Base-by-base conservation (phyloP, 2,888 invertebrate species). In the Lycocerus yunnanus region DNA sequence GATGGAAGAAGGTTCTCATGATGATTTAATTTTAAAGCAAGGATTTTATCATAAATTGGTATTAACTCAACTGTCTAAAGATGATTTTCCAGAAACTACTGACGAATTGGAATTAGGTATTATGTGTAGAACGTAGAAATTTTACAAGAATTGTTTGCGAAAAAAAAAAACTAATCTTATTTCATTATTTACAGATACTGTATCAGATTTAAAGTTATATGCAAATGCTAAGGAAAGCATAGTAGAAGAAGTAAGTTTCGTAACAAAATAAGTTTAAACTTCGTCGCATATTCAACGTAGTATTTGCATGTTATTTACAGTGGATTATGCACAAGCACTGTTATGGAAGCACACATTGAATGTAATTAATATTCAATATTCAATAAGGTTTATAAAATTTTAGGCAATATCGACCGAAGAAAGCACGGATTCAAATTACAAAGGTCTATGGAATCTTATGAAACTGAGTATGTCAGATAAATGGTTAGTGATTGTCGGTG, bases 1-100 rank as follows among this genome's bases (percentile, higher is more conserved):
- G 15, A 91, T 89, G 2, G 95, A 95, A 83, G 88, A 88, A 74
- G 95, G 95, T 72, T 92, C 90, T 0, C 95, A 95, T 84, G 83
- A 88, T 0, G 89, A 94, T 80, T 89, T 95, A 0, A 86, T 94
- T 74, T 86, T 88, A 24, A 86, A 87, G 4, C 89, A 90, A 69
- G 94, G 94, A 61, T 21, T 74, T 15, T 95, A 95, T n/a, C n/a
- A 43, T n/a, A 43, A 43, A 43, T 43, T 43, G n/a, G n/a, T 43
- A 5, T n/a, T 43, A n/a, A 43, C 43, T 43, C 43, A 43, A n/a
- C n/a, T 43, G 8, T 43, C n/a, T 0, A n/a, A 43, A 43, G 5
- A n/a, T 0, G 43, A 43, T 1, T 43, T 43, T 43, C 43, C 5
- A n/a, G 43, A 43, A 43, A n/a, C 43, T 43, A 0, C 43, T 43